Percentiles rank a stretch among this genome's conserved stretches.
phyloP scores from a whole-genome alignment of 2,113 vertebrate species.

The Conger conger region DNA sequence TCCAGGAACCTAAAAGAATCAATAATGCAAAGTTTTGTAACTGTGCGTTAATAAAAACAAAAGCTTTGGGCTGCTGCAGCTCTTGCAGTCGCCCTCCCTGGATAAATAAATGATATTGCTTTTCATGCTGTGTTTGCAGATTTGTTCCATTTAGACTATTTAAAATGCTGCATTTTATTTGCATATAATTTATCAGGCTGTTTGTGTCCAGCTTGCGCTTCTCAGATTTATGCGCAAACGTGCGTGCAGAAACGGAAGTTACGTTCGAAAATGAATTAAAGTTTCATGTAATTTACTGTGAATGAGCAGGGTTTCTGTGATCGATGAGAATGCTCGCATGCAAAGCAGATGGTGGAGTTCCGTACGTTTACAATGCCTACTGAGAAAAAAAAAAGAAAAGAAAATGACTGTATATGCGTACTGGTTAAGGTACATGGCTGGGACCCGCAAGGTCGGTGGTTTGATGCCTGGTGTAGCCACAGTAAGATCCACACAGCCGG shows the following conservation, averaged over 20 bases:
- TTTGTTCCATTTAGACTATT: background rate
- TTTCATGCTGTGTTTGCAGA: background rate
- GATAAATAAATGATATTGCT: background rate
- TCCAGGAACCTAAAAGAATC: background rate
- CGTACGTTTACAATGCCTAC: background rate
- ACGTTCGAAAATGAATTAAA: background rate
- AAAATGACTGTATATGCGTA: too few relatives aligned
- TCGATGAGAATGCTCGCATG: background rate
- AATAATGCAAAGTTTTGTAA: background rate
- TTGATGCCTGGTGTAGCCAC: too few relatives aligned
- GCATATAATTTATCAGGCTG: background rate
- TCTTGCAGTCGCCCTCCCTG: background rate
- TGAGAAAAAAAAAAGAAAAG: too few relatives aligned
- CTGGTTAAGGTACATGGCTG: too few relatives aligned
- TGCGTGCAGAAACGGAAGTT: background rate
- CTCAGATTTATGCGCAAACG: background rate
- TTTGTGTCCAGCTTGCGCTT: background rate
- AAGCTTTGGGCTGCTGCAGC: background rate
- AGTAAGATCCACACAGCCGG: too few relatives aligned
- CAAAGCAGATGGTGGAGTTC: too few relatives aligned
- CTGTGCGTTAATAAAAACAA: background rate
- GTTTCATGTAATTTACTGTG: background rate
- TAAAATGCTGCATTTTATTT: background rate
- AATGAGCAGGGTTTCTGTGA: background rate
- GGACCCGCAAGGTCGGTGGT: too few relatives aligned